Base-by-base conservation (phyloP, 2,113 vertebrate species). In the Coreoperca whiteheadi region DNA sequence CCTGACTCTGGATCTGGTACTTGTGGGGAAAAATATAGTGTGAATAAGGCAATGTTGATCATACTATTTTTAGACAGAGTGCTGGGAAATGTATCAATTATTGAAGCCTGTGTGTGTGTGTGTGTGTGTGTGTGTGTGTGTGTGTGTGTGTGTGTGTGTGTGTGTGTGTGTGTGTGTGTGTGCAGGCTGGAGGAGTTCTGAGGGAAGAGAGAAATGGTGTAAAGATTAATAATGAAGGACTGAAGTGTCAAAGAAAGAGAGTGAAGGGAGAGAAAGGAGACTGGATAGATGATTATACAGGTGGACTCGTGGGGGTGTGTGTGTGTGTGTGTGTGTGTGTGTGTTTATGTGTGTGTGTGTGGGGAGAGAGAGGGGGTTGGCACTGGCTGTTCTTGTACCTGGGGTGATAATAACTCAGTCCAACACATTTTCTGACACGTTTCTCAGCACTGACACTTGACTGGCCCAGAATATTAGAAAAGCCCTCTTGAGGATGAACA, bases 211-310 rank as follows among this genome's bases (percentile, higher is more conserved):
- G 77, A 83, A 60, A 71, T 67, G 81, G 83, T 89, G 86, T 90
- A 85, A 82, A 87, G 84, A 91, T 94, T 87, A 93, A 93, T 93
- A 93, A 93, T 91, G 87, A 88, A 92, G 78, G 66, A 83, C 75
- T 81, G 81, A 91, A 79, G 90, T 89, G 87, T 90, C 81, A 86
- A 39, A 59, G 65, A 61, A 57, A 79, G 73, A 72, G 66, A 77
- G 73, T 46, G 37, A 87, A n/a, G 56, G n/a, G 46, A 77, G 76
- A 70, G 54, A 82, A 59, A 53, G 37, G 51, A 77, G 50, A 67
- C 32, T 39, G 67, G 63, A 77, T 74, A 46, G 63, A 77, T 63
- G 54, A 60, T 68, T 41, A 20, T n/a, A 32, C 59, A 80, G 81
- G 79, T 82, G 73, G 59, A 53, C 57, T 53, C n/a, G n/a, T n/a